Evolutionary conservation across 1,140 invertebrate genomes (phyloP).

Genomic region (Yoshiicerus persimilis): DNA sequence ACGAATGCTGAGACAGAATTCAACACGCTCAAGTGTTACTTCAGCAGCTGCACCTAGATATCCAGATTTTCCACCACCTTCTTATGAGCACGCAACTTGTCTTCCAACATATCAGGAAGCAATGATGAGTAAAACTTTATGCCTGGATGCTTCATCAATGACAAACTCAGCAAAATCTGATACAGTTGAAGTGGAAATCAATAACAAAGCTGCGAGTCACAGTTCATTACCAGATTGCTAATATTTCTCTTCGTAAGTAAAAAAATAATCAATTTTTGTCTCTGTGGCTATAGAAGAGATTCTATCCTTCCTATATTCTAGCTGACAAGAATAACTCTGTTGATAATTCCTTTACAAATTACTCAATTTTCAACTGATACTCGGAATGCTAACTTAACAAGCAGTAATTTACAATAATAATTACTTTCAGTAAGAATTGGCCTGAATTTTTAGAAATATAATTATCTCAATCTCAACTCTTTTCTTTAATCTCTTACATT

Average conservation of each 20-base stretch:
- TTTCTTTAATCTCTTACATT: too few relatives aligned
- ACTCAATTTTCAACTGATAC: too few relatives aligned
- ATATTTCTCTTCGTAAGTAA: background rate
- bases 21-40: background rate
- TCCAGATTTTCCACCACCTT: slow-evolving; percentile 9
- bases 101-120: slow-evolving; percentile 7
- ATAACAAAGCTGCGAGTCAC: background rate
- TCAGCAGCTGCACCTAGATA: background rate
- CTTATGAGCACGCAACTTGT: background rate
- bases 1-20: slow-evolving; percentile 1
- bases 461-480: too few relatives aligned
- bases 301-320: background rate
- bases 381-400: too few relatives aligned
- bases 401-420: too few relatives aligned
- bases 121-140: background rate
- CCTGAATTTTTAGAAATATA: too few relatives aligned
- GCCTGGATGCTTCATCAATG: background rate
- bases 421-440: too few relatives aligned
- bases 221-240: background rate
- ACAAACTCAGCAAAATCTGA: background rate
- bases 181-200: background rate
- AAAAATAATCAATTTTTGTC: background rate
- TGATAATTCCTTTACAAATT: too few relatives aligned
- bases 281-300: background rate
- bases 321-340: background rate